Conservation (phyloP, 2,113 vertebrate genomes). For the Antechinus flavipes region DNA sequence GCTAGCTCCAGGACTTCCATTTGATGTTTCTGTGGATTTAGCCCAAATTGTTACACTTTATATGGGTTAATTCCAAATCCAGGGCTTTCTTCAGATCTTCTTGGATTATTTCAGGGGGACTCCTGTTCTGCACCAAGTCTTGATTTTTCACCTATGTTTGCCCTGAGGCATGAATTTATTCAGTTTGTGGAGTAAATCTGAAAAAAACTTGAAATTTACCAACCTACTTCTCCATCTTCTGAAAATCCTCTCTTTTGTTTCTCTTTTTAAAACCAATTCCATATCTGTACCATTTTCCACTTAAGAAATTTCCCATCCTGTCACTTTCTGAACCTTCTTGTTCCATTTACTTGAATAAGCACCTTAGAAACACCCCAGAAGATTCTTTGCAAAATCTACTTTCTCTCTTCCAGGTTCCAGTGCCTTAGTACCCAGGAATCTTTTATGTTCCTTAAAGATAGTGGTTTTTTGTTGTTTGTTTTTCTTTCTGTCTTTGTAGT, state of each 20-base stretch:
- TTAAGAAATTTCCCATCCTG: background rate
- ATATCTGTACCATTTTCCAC: background rate
- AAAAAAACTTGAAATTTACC: too few species aligned
- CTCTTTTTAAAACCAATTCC: background rate
- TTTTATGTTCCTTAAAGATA: background rate
- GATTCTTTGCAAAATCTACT: background rate
- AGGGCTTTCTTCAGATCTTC: too few species aligned
- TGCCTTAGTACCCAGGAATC: background rate
- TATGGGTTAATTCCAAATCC: too few species aligned
- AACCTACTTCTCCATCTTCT: too few species aligned
- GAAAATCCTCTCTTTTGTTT: background rate
- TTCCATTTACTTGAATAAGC: background rate
- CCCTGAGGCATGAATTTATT: too few species aligned
- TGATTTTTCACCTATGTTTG: too few species aligned
- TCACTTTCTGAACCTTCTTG: background rate
- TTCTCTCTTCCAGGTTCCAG: background rate
- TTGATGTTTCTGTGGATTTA: too few species aligned
- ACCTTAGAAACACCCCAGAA: background rate
- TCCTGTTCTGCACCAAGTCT: too few species aligned
- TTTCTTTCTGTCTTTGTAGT: background rate
- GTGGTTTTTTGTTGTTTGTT: background rate
- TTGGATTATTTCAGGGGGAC: too few species aligned
- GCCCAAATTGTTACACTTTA: too few species aligned
- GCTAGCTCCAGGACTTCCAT: too few species aligned
- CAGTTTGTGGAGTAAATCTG: too few species aligned